Evolutionary conservation across 2,888 invertebrate genomes (phyloP).

Genomic region (Schizaphis graminum): DNA sequence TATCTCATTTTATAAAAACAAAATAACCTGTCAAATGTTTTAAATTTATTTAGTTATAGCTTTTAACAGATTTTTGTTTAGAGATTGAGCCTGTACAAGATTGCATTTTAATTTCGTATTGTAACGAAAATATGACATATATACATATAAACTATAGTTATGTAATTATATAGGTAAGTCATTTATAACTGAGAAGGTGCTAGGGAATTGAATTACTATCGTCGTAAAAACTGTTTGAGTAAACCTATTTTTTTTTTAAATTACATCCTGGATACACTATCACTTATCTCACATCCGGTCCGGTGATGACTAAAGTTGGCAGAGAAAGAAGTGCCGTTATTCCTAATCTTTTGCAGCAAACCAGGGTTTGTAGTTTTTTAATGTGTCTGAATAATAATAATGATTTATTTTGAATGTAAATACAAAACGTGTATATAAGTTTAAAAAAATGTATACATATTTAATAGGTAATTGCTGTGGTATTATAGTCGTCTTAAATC

Average conservation of each 20-base stretch:
- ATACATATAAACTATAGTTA: not conserved
- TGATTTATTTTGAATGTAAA: not conserved
- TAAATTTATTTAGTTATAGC: not conserved
- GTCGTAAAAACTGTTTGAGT: not conserved
- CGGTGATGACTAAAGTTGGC: not conserved
- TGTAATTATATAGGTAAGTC: not conserved
- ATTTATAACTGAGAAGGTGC: not conserved
- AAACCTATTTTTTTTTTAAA: not conserved
- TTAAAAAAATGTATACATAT: not conserved
- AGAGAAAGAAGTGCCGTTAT: not conserved
- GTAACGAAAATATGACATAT: not conserved
- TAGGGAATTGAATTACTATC: not conserved
- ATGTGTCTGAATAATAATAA: not conserved
- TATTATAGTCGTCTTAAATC: not conserved
- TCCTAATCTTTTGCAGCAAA: not conserved
- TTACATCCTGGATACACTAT: not conserved
- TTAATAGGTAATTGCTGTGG: not conserved
- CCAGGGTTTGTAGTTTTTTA: too few species aligned
- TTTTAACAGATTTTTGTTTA: conserved; percentile 16
- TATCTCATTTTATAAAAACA: not conserved
- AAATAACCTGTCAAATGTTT: not conserved
- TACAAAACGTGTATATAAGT: not conserved
- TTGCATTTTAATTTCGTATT: not conserved
- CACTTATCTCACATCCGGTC: not conserved
- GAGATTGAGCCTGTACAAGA: not conserved